A percentile compares a stretch with the other conserved stretches of the same genome.
Evolutionary conservation across 1,140 invertebrate genomes (phyloP).

Genomic region (Monochamus saltuarius): DNA sequence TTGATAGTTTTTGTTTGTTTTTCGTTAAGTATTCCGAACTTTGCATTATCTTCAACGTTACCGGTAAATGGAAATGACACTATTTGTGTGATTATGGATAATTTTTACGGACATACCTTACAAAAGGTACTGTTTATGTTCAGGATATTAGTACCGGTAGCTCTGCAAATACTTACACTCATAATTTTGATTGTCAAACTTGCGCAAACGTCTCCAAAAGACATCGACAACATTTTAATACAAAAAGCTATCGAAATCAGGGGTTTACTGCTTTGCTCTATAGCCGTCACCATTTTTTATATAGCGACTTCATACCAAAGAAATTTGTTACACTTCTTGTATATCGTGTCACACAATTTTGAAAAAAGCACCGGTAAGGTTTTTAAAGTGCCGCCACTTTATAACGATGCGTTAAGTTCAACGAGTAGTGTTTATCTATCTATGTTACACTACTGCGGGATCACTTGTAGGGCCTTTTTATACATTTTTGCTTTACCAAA

Average conservation of each 20-base stretch:
- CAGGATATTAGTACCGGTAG: constrained; percentile 36
- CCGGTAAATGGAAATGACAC: constrained; percentile 36
- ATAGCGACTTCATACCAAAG: constrained; percentile 42
- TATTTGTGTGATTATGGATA: constrained; percentile 41
- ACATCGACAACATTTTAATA: constrained; percentile 36
- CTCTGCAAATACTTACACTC: constrained; percentile 36
- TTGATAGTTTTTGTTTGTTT: constrained; percentile 58
- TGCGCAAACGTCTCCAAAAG: constrained; percentile 28
- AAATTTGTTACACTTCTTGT: constrained; percentile 36
- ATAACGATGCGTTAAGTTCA: constrained; percentile 35
- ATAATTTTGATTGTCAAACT: constrained; percentile 41
- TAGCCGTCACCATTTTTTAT: constrained; percentile 37
- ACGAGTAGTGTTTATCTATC: constrained; percentile 30
- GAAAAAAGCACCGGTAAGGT: constrained; percentile 22
- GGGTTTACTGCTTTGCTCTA: constrained; percentile 38
- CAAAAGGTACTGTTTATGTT: constrained; percentile 42
- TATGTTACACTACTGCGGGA: constrained; percentile 42
- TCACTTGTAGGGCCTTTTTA: constrained; percentile 33
- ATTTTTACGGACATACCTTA: constrained; percentile 37
- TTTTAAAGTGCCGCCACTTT: constrained; percentile 40
- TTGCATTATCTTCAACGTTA: constrained; percentile 44
- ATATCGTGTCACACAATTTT: constrained; percentile 31
- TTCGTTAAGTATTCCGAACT: constrained; percentile 59
- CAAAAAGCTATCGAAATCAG: constrained; percentile 40
- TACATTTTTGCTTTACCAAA: constrained; percentile 41